phyloP scores from a whole-genome alignment of 2,888 invertebrate species.

The Drosophila limbata region DNA sequence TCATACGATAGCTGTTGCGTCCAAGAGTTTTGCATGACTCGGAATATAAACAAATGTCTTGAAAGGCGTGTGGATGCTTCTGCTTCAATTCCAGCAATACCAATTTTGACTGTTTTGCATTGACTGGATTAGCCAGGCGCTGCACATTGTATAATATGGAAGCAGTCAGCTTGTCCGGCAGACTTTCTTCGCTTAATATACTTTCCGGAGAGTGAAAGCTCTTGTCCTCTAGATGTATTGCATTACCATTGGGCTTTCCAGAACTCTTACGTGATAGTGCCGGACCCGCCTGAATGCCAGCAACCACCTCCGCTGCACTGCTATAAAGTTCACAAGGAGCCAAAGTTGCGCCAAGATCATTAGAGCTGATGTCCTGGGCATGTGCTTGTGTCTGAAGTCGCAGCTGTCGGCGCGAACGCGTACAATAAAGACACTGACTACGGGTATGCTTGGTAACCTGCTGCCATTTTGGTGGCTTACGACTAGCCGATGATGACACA shows the following conservation, averaged over 20 bases:
- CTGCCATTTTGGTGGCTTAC: slow-evolving; percentile 81
- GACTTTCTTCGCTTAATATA: slow-evolving; percentile 84
- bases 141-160: slow-evolving; percentile 90
- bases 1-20: slow-evolving; percentile 92
- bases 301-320: slow-evolving; percentile 68
- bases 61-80: slow-evolving; percentile 90
- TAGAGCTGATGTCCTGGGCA: slow-evolving; percentile 31
- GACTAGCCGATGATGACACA: slow-evolving; percentile 84
- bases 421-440: slow-evolving; percentile 83
- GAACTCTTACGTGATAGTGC: slow-evolving; percentile 47
- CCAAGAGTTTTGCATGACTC: slow-evolving; percentile 94
- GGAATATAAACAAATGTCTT: slow-evolving; percentile 96
- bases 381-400: slow-evolving; percentile 35
- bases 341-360: slow-evolving; percentile 22
- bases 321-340: slow-evolving; percentile 73
- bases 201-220: slow-evolving; percentile 85
- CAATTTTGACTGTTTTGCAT: slow-evolving; percentile 92
- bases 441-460: slow-evolving; percentile 82
- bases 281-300: slow-evolving; percentile 66
- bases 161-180: slow-evolving; percentile 83
- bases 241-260: background rate
- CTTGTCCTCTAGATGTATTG: slow-evolving; percentile 81
- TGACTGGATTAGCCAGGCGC: slow-evolving; percentile 92
- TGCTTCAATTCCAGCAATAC: slow-evolving; percentile 91
- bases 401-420: slow-evolving; percentile 80